Base-by-base conservation (phyloP, 2,113 vertebrate genomes). In the Romanogobio albipinnatus region DNA sequence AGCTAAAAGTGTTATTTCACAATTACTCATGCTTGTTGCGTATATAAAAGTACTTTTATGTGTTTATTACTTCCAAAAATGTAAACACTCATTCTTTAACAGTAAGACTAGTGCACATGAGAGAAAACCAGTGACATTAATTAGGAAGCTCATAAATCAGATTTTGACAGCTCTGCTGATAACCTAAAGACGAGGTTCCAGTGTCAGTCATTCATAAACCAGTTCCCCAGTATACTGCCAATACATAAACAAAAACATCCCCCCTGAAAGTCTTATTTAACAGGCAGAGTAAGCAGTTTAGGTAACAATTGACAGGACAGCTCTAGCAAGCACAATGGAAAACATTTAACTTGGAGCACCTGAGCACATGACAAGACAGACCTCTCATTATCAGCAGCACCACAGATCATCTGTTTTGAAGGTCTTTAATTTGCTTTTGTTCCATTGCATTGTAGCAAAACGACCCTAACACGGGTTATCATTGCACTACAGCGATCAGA, bases 271-370 rank as follows among this genome's bases (percentile, higher is more conserved):
- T 29, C 61, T 68, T 61, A 76, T 73, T 77, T 47, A 85, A 85
- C 39, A 59, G 45, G 36, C 26, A 62, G 9, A n/a, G 26, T 82
- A 24, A 66, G 58, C 13, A 43, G 45, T 58, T 75, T 39, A 19
- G 86, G 85, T 81, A 87, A 51, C 85, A 29, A 85, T 86, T 89
- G 82, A 81, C 13, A 17, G 9, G 26, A 73, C n/a, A 73, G 4
- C 29, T n/a, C 22, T 51, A 49, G 3, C 59, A 26, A 62, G 14
- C 78, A 81, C 15, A 74, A 51, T 51, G 39, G 58, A 83, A 84
- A 86, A 82, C 83, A 53, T 85, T 84, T 56, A 84, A 22, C 70
- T 70, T 61, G 71, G 33, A 58, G 51, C 14, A 86, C 53, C 47
- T 45, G 51, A 87, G 79, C 79, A 64, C 68, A 70, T 68, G 39